These are phyloP conservation scores for Turritopsis rubra DNA, from an alignment of 30 jellyfish, hydroid and myxozoan species.

Conservation along the genomic window DNA sequence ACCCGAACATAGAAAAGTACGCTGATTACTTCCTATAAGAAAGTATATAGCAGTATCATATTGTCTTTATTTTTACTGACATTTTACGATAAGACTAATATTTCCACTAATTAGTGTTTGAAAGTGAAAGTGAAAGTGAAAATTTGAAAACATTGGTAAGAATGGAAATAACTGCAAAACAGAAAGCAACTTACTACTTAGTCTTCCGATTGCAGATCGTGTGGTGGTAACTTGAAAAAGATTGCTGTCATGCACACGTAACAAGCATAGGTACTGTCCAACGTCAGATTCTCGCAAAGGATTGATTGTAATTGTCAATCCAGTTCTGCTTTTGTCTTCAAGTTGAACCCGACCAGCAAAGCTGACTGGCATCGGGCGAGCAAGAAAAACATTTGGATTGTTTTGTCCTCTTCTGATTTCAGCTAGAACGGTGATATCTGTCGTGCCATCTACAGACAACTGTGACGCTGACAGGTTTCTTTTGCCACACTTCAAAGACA, in stretches of 20 bases:
- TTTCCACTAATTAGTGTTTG: too few relatives aligned
- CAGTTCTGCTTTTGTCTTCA: background rate
- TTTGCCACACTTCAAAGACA: background rate
- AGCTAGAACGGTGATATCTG: background rate
- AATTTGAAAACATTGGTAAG: background rate
- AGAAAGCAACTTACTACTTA: background rate
- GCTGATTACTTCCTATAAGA: too few relatives aligned
- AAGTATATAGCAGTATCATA: too few relatives aligned
- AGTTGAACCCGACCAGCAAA: background rate
- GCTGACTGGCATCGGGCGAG: background rate
- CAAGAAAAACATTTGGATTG: background rate
- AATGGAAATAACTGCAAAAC: background rate
- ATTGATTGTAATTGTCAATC: background rate
- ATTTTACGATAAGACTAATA: too few relatives aligned
- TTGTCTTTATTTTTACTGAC: too few relatives aligned
- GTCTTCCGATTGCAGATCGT: background rate
- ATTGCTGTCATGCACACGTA: background rate
- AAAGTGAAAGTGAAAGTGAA: too few relatives aligned
- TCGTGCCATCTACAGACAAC: background rate
- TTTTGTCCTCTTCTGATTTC: background rate
- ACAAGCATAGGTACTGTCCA: constrained; percentile 6
- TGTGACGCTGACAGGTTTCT: background rate
- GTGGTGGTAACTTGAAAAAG: background rate
- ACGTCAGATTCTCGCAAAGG: background rate
- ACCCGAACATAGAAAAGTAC: too few relatives aligned